Evolutionary conservation across 2,113 vertebrate genomes (phyloP).

Genomic region (Solenodon paradoxus): DNA sequence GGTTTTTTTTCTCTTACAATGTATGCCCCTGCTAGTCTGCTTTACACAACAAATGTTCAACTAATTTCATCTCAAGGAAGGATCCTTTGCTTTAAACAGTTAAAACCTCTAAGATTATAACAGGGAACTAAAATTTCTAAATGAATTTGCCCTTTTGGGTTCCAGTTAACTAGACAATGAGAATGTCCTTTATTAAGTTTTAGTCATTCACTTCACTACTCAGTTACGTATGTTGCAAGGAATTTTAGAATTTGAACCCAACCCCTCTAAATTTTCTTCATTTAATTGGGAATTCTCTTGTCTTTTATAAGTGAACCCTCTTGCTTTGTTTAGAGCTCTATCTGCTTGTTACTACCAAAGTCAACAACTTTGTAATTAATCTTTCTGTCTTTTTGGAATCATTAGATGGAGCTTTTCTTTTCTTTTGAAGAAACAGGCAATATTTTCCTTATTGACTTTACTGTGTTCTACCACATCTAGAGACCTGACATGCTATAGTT

Average conservation of each 20-base stretch:
- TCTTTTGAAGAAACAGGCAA: not conserved
- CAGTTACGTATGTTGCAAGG: not conserved
- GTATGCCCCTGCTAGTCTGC: not conserved
- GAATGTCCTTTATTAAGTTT: not conserved
- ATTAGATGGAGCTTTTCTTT: not conserved
- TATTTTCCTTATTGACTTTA: not conserved
- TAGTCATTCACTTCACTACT: not conserved
- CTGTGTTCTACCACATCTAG: not conserved
- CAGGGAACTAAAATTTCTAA: not conserved
- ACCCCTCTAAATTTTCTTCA: not conserved
- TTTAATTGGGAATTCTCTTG: not conserved
- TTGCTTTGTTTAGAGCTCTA: not conserved
- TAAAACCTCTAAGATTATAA: not conserved
- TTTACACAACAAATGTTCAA: not conserved
- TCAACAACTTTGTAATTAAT: not conserved
- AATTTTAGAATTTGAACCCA: not conserved
- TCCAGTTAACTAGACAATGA: not conserved
- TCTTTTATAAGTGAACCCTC: not conserved
- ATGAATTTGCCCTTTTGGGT: not conserved
- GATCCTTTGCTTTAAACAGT: not conserved
- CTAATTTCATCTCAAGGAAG: not conserved
- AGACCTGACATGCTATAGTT: rapidly evolving
- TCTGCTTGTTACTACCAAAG: not conserved
- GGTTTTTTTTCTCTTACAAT: not conserved
- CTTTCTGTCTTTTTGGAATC: not conserved